Evolutionary conservation across 2,113 vertebrate species (phyloP), one percentile per base, ranked within the genome.

Genomic region (Cyprinodon variegatus): DNA sequence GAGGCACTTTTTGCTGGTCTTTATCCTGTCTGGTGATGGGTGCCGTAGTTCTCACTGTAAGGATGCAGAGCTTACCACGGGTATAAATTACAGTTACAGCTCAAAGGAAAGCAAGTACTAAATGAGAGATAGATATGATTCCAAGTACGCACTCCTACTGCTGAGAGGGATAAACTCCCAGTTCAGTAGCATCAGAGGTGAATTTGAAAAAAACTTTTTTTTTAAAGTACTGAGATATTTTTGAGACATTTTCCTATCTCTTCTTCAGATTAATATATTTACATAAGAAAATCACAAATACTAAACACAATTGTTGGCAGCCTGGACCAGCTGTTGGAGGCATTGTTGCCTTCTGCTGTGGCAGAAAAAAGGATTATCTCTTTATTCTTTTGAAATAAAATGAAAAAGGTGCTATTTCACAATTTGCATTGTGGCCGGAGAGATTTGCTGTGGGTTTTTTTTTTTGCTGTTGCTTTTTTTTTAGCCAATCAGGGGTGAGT

Each of bases 51-150:
- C 87, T 83, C 86, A 90, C 89, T 88, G 89, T 83, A 81, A 82
- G 83, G 73, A 84, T 45, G 70, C 72, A 67, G 83, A 79, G 86
- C 91, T 94, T 94, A 90, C 93, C 93, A 94, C 93, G 91, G 91
- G 92, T 93, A 92, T 94, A 93, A 87, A 81, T 94, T 93, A 92
- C 93, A 92, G 73, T 68, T 77, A 74, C 74, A 86, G 84, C 88
- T 81, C 74, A 83, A 79, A 74, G 78, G 81, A 79, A 81, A 66
- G 73, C 82, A 72, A 70, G 76, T 67, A 36, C 70, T 53, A 77
- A 85, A 78, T 85, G 71, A 79, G 74, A 80, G 78, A 77, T 76
- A 83, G 63, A 66, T 83, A 82, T 76, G 3, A 64, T 39, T 77
- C 76, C 13, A 78, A 86, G 85, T 89, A 12, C 22, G 6, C 6